Percentiles rank a stretch among this genome's conserved stretches.
These are phyloP conservation scores for Dryocosmus kuriphilus DNA, from an alignment of 2,888 invertebrate species.

Conservation along the genomic window DNA sequence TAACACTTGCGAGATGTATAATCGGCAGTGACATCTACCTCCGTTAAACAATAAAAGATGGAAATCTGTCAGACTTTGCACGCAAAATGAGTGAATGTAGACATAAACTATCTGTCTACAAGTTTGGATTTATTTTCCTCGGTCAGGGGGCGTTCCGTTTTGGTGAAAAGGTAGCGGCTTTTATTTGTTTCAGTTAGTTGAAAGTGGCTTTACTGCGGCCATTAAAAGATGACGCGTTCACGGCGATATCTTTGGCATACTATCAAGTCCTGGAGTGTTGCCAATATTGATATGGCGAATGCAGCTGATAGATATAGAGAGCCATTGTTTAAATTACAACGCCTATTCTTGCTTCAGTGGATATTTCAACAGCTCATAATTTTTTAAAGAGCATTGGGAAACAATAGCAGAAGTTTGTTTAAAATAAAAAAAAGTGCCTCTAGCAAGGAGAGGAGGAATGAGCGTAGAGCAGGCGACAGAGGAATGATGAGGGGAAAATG, in stretches of 20 bases:
- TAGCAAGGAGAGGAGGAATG: too few species aligned
- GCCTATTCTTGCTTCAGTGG: not conserved
- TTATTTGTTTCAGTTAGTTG: constrained; percentile 32
- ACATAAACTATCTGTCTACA: not conserved
- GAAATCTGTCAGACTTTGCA: not conserved
- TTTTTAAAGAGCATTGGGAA: not conserved
- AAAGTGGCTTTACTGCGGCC: constrained; percentile 59
- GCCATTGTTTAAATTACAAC: constrained; percentile 41
- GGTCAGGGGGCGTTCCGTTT: not conserved
- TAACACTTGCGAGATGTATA: not conserved
- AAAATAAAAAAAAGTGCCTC: too few species aligned
- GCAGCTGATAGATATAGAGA: constrained; percentile 60
- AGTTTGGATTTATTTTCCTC: constrained; percentile 24
- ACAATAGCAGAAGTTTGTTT: not conserved
- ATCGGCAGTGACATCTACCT: not conserved
- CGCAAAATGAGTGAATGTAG: not conserved
- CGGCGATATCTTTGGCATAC: constrained; percentile 56
- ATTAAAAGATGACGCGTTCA: constrained; percentile 66
- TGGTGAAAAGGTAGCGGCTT: constrained; percentile 34
- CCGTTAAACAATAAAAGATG: not conserved
- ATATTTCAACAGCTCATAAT: not conserved
- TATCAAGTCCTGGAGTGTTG: constrained; percentile 63
- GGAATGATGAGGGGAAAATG: too few species aligned
- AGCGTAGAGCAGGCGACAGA: too few species aligned
- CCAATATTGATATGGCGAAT: constrained; percentile 66